Conservation (phyloP, 2,797 vertebrate genomes). For the Mionectes olivaceus region DNA sequence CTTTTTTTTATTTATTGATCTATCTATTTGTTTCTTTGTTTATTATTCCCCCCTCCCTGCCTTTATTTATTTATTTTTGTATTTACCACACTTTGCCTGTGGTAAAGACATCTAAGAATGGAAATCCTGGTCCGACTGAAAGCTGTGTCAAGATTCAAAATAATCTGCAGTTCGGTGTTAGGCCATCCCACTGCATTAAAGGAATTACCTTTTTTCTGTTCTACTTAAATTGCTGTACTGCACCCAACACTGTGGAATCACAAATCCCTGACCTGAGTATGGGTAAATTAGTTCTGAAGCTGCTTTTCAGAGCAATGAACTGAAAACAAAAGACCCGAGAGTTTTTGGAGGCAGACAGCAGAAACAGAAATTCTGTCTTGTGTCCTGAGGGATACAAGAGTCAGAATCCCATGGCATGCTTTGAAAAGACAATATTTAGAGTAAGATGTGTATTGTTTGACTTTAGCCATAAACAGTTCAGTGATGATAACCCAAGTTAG, state of each 20-base stretch:
- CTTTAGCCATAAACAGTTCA: not conserved
- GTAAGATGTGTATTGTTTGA: not conserved
- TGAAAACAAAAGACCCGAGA: not conserved
- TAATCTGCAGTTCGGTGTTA: not conserved
- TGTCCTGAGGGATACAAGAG: not conserved
- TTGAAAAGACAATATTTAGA: not conserved
- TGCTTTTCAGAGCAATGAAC: not conserved
- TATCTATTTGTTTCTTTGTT: not conserved
- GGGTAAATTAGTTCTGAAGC: not conserved
- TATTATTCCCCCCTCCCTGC: not conserved
- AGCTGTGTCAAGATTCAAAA: not conserved
- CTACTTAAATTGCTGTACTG: not conserved
- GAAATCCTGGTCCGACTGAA: not conserved
- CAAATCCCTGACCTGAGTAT: not conserved
- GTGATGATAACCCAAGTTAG: not conserved
- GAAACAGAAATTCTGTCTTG: not conserved
- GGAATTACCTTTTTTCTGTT: not conserved
- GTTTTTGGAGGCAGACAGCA: not conserved
- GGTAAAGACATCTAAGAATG: not conserved
- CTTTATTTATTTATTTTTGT: not conserved
- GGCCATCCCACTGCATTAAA: rapidly evolving
- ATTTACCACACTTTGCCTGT: not conserved
- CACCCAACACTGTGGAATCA: not conserved
- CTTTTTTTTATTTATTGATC: not conserved
- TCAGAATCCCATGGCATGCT: not conserved